Evolutionary conservation across 23 tunicate species (phyloP), one percentile per base, ranked within the genome.

Genomic region (Halocynthia aurantium): DNA sequence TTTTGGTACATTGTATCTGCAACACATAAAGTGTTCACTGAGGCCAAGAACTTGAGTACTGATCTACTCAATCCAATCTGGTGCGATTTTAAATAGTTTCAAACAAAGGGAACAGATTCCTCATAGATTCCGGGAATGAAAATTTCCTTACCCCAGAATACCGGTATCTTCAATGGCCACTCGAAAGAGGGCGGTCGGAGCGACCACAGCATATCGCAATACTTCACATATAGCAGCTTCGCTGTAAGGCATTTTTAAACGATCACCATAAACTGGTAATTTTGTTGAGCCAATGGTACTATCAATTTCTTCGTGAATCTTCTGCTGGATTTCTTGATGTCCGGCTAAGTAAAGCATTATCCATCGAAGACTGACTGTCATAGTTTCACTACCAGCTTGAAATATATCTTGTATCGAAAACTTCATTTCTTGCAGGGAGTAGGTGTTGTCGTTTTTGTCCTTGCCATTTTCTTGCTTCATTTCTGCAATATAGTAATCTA

Each of bases 331-430:
- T 10, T 65, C 70, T 10, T 11, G 70, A 65, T 65, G 70, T 9
- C 49, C 70, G 9, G 70, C 70, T 15, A 65, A 65, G 19, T 65
- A 65, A 9, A 65, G 31, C 19, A 9, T 8, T 10, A 49, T 15
- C 22, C 22, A 65, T 65, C 31, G 49, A 40, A 65, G 9, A 15
- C 49, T 65, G 10, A 9, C 6, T 0, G 17, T 10, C 10, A 49
- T 20, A 49, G 22, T 65, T 65, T 65, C 70, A 10, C 49, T 65
- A 0, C 70, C 70, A 9, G 70, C 70, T 11, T 20, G 49, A 65
- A 65, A 65, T 40, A 65, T 65, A 65, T 65, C 70, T 40, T 65
- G 31, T 65, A 65, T 9, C 70, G 31, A 15, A 65, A 15, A 20
- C 10, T 49, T 40, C 10, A 65, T 20, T 20, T 65, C 31, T 10